Conservation (phyloP, 1,140 invertebrate genomes). For the Geopemphigus sp. region DNA sequence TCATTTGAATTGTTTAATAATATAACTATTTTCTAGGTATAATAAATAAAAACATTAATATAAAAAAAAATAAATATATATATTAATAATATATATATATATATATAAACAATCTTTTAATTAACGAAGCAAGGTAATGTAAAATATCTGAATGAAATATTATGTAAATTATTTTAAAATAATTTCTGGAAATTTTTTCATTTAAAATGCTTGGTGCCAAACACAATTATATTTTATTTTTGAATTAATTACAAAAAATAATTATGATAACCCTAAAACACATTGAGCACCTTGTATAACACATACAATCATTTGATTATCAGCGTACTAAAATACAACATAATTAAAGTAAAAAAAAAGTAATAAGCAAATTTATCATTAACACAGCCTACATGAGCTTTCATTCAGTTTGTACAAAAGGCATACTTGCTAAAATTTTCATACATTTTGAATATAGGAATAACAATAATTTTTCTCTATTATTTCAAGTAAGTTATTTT, state of each 20-base stretch:
- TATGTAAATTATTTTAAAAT: not conserved
- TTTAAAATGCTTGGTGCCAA: not conserved
- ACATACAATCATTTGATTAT: constrained; percentile 44
- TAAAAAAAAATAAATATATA: not conserved
- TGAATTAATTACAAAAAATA: not conserved
- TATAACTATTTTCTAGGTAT: not conserved
- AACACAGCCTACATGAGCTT: constrained; percentile 48
- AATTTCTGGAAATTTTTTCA: no score
- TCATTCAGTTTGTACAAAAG: constrained; percentile 27
- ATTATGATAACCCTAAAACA: constrained; percentile 20
- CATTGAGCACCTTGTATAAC: constrained; percentile 46
- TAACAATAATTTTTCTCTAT: not conserved
- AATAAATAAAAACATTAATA: not conserved
- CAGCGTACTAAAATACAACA: constrained; percentile 23
- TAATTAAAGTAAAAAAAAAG: constrained; percentile 27
- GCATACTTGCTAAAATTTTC: not conserved
- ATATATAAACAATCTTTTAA: not conserved
- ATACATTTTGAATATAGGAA: not conserved
- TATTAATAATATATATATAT: not conserved
- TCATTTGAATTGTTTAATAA: not conserved
- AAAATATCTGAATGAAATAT: not conserved
- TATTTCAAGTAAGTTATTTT: not conserved
- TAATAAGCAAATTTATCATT: constrained; percentile 28
- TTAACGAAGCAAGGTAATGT: not conserved
- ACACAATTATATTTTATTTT: not conserved